Conservation (phyloP, 2,113 vertebrate species). For the Ranitomeya imitator region DNA sequence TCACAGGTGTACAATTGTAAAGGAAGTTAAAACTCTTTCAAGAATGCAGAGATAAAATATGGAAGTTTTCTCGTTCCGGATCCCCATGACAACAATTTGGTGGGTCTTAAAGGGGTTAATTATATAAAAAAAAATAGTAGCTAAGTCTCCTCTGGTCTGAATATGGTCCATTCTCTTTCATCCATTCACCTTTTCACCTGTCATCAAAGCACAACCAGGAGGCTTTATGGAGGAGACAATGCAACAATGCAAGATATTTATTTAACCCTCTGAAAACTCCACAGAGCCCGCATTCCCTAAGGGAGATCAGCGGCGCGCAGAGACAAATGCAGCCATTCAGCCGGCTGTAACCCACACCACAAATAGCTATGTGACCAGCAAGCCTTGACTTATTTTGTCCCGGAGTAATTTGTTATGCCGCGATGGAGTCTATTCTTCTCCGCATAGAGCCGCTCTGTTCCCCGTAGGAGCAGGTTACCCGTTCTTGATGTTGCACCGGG, state of each 20-base stretch:
- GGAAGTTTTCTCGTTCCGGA: too few species aligned
- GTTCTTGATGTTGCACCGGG: constrained; percentile 20
- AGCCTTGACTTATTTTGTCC: constrained; percentile 1
- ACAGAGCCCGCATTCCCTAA: constrained; percentile 14
- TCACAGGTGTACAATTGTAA: too few species aligned
- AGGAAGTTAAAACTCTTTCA: too few species aligned
- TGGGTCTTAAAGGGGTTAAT: too few species aligned
- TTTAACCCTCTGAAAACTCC: constrained; percentile 12
- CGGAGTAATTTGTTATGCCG: not conserved
- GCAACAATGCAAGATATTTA: constrained; percentile 28
- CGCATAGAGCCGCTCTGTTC: constrained; percentile 5
- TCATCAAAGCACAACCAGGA: not conserved
- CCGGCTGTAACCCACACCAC: constrained; percentile 20
- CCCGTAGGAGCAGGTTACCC: not conserved
- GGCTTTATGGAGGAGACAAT: not conserved
- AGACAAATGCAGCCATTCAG: constrained; percentile 26
- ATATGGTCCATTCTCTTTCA: not conserved
- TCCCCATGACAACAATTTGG: too few species aligned
- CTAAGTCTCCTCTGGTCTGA: not conserved
- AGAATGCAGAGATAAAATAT: too few species aligned
- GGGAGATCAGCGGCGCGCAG: not conserved
- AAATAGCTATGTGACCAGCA: not conserved
- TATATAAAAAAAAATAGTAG: too few species aligned
- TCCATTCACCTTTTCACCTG: not conserved
- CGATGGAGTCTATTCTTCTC: not conserved